Base-by-base conservation (phyloP, 2,888 invertebrate species). In the Toxonevra muliebris region DNA sequence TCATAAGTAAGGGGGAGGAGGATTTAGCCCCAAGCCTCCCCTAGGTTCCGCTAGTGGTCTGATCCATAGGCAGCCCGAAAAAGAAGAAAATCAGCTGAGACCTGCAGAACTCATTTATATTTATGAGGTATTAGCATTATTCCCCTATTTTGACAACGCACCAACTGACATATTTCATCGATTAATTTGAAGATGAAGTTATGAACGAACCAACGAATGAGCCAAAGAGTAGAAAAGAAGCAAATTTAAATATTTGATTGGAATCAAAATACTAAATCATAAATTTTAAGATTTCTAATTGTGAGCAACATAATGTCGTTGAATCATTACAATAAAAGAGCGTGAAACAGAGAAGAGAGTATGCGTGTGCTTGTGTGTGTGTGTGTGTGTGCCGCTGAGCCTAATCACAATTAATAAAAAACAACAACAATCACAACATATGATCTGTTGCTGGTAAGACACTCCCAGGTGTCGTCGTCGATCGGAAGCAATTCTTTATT, bases 81-180 rank as follows among this genome's bases (percentile, higher is more conserved):
- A n/a, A 17, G 30, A 13, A n/a, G n/a, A n/a, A n/a, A n/a, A 48
- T 19, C 60, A 12, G 12, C 60, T 60, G 48, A n/a, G 11, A 30
- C 19, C 64, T 42, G 64, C 57, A 11, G 50, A 57, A 15, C 41
- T 4, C 12, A 65, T 65, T 48, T 1, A 65, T 48, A 65, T 80
- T 80, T 79, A 79, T 78, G 76, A 75, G 77, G 73, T 72, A 80
- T 78, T 77, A 76, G 74, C 68, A 76, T 75, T 73, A 60, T 68
- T 72, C 62, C 71, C 67, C 74, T 82, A 82, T 82, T 82, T 82
- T 81, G 81, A 81, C 80, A 81, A 76, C 78, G 76, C 59, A 68
- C 61, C 66, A 70, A 61, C 70, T 73, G 70, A 77, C 81, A 79
- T 79, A 80, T 81, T 77, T 80, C 80, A 81, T 77, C 78, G 78